A percentile compares a stretch with the other conserved stretches of the same genome.
Evolutionary conservation across 1,140 invertebrate genomes (phyloP).

Genomic region (Drosophila erecta): DNA sequence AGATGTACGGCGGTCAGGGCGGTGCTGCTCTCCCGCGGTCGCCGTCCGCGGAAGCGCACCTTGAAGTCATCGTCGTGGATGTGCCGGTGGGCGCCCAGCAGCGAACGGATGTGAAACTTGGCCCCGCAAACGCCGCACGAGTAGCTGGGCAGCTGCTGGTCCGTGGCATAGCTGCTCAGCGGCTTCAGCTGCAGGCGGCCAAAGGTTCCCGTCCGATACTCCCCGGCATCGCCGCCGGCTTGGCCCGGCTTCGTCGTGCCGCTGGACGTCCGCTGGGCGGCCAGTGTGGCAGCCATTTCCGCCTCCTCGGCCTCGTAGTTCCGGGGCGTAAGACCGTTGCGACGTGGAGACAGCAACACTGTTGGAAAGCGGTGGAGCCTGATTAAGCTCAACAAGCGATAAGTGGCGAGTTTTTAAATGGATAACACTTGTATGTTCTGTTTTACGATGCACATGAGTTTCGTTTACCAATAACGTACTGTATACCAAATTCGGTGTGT

Average conservation of each 20-base stretch:
- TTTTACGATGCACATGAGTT: neutral
- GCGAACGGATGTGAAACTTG: constrained; percentile 59
- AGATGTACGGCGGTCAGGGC: constrained; percentile 13
- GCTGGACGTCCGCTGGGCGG: constrained; percentile 1
- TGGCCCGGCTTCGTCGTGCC: neutral
- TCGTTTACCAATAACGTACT: neutral
- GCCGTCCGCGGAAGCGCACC: constrained; percentile 38
- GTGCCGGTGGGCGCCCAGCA: constrained; percentile 61
- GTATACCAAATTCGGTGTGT: neutral
- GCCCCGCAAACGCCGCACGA: constrained; percentile 56
- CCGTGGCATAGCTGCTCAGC: neutral
- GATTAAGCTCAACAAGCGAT: too few species aligned
- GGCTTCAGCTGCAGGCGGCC: constrained; percentile 6
- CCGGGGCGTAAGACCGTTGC: constrained; percentile 61
- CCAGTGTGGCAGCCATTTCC: constrained; percentile 17
- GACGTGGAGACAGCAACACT: constrained; percentile 41
- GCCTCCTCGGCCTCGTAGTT: constrained; percentile 27
- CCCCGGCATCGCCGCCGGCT: too few species aligned
- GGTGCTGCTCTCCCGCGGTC: constrained; percentile 24
- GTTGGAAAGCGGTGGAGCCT: neutral
- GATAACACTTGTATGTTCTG: too few species aligned
- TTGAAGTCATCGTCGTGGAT: constrained; percentile 68
- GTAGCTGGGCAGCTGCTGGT: constrained; percentile 25
- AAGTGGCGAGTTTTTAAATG: too few species aligned
- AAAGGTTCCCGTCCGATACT: neutral